Evolutionary conservation across 2,888 invertebrate genomes (phyloP).

Genomic region (Geotrupes spiniger): DNA sequence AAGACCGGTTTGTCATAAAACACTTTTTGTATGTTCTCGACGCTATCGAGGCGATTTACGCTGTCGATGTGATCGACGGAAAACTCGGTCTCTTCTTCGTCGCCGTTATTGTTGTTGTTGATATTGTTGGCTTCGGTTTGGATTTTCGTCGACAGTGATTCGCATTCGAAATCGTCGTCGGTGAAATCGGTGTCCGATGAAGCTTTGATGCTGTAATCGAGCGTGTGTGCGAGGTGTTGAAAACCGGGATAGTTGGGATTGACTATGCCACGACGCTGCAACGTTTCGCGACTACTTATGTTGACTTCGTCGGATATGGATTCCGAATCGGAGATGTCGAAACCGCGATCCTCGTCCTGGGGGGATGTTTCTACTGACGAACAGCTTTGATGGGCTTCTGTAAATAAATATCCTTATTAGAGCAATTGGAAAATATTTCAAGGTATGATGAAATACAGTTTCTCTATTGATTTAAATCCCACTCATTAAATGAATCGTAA

Average conservation of each 20-base stretch:
- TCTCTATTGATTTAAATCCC: too few species aligned
- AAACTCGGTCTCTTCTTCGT: constrained; percentile 34
- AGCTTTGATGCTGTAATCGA: constrained; percentile 49
- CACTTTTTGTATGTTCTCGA: constrained; percentile 54
- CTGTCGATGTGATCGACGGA: constrained; percentile 48
- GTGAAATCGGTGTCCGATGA: constrained; percentile 50
- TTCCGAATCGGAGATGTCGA: constrained; percentile 56
- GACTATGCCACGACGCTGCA: constrained; percentile 66
- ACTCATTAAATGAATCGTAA: too few species aligned
- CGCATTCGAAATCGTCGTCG: constrained; percentile 52
- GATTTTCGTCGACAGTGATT: constrained; percentile 45
- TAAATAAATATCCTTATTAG: constrained; percentile 18
- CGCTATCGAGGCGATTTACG: constrained; percentile 50
- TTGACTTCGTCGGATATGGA: constrained; percentile 48
- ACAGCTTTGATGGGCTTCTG: constrained; percentile 49
- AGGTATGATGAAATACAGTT: too few species aligned
- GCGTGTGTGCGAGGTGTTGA: constrained; percentile 74
- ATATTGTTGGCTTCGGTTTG: constrained; percentile 51
- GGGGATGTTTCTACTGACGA: constrained; percentile 52
- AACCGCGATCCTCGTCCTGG: constrained; percentile 54
- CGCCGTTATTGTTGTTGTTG: constrained; percentile 42
- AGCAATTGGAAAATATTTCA: too few species aligned
- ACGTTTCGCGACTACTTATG: constrained; percentile 32
- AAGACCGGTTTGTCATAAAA: constrained; percentile 59
- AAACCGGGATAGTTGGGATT: constrained; percentile 85